Base-by-base conservation (phyloP, 2,797 vertebrate species). In the Alosa sapidissima region DNA sequence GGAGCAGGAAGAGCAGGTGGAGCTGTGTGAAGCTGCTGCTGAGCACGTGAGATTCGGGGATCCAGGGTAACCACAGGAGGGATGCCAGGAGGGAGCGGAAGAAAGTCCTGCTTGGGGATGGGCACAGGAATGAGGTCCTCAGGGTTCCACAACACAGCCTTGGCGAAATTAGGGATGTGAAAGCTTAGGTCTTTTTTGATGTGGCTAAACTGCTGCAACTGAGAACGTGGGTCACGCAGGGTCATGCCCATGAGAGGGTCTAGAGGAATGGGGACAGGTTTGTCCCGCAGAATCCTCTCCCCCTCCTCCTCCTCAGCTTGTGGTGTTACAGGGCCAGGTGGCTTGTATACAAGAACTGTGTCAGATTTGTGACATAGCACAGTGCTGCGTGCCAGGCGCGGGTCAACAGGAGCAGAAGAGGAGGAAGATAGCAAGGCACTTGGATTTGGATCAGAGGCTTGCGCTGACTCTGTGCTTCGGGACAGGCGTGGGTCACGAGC, bases 131-230 rank as follows among this genome's bases (percentile, higher is more conserved):
- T 97, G 10, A 99, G 94, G 83, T 99, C 98, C 90, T 99, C 97
- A 0, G 98, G 97, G 4, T 95, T 98, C 98, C 98, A 99, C 0
- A 98, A 94, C 84, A 99, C 93, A 0, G 94, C 88, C 83, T 97
- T 96, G 54, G 96, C 89, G 0, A 98, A 99, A 72, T 91, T 93
- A 0, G 98, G 98, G 88, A 94, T 94, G 88, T 91, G 92, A 16
- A 99, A 94, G 5, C 96, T 47, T 0, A 97, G 90, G 1, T 98
- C 98, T 88, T 97, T 98, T 90, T 97, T 98, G 88, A 99, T 98
- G 93, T 99, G 97, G 90, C 97, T 98, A 91, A 98, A 98, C 88
- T 97, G 96, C 90, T 97, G 97, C 48, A 99, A 95, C 91, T 97
- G 97, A 0, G 93, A 94, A 0, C 97, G 95, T 0, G 98, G 98